Percentiles rank a stretch among this genome's conserved stretches.
Evolutionary conservation across 2,797 vertebrate genomes (phyloP).

Genomic region (Setipinna tenuifilis): DNA sequence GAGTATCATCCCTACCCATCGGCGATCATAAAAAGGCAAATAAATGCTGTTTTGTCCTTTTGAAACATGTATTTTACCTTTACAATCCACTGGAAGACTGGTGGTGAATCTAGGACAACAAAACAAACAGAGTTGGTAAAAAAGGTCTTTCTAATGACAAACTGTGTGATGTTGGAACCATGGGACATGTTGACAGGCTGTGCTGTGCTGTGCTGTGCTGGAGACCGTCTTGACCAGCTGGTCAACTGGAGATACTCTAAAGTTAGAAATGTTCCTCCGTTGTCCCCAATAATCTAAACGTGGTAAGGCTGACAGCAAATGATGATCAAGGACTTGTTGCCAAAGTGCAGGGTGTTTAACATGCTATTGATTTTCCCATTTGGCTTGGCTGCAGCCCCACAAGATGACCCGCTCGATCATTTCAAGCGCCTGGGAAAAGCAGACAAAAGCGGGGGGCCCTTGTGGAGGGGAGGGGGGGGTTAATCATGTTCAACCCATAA

Average conservation of each 20-base stretch:
- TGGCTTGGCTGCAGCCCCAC: slow-evolving; percentile 54
- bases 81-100: neutral
- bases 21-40: too few relatives aligned
- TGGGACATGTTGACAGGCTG: neutral
- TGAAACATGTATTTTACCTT: neutral
- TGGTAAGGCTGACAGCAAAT: slow-evolving; percentile 30
- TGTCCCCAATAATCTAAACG: neutral
- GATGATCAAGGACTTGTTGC: slow-evolving; percentile 49
- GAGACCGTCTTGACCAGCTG: too few relatives aligned
- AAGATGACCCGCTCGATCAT: slow-evolving; percentile 50
- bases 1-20: too few relatives aligned
- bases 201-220: neutral
- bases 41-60: too few relatives aligned
- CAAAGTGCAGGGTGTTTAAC: slow-evolving; percentile 43
- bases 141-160: too few relatives aligned
- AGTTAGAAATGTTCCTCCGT: neutral
- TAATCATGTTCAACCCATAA: slow-evolving; percentile 52
- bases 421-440: slow-evolving; percentile 47
- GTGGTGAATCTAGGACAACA: neutral
- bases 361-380: slow-evolving; percentile 63
- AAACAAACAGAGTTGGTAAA: neutral
- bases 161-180: neutral
- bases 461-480: slow-evolving; percentile 43
- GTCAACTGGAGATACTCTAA: too few relatives aligned
- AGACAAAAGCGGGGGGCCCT: neutral